Base-by-base conservation (phyloP, 2,797 vertebrate species). In the Schizopygopsis malacanthus region DNA sequence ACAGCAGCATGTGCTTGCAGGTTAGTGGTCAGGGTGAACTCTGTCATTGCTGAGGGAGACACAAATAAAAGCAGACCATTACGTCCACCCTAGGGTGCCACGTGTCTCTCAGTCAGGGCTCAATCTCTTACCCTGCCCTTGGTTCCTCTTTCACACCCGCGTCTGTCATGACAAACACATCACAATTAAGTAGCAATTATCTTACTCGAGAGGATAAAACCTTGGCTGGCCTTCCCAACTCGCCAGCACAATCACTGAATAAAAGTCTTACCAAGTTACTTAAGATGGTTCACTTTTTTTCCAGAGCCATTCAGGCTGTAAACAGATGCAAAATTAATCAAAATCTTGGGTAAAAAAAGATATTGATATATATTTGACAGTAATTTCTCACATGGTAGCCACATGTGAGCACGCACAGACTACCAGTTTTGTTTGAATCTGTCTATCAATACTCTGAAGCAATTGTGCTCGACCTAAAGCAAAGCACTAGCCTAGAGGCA, bases 21-120 rank as follows among this genome's bases (percentile, higher is more conserved):
- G 90, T 90, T 89, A 87, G 87, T 91, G 94, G 94, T 95, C 94
- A 94, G 84, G 87, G 92, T 94, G 94, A 95, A 93, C 93, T 67
- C 81, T 93, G 93, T 95, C 94, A 94, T 90, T 84, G 90, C 90
- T 91, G 90, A 92, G 87, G 83, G 89, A 89, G 91, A 93, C 92
- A 92, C 92, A 93, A 94, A 93, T 94, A 93, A 94, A 91, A 90
- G 56, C 59, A 83, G 90, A 90, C 92, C 90, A 92, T 95, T 94
- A 93, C 90, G 90, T 85, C 85, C 87, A 76, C 79, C 83, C 82
- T 82, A 70, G 87, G 84, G 87, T 83, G 84, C 86, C 80, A 73
- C 6, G 6, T 88, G 47, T 79, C 77, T 82, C 81, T 71, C 63
- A 79, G 81, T 79, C 69, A 89, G 87, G 87, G 75, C 86, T 88